Conservation (phyloP, 1,140 invertebrate species). For the Drosophila equinoxialis region DNA sequence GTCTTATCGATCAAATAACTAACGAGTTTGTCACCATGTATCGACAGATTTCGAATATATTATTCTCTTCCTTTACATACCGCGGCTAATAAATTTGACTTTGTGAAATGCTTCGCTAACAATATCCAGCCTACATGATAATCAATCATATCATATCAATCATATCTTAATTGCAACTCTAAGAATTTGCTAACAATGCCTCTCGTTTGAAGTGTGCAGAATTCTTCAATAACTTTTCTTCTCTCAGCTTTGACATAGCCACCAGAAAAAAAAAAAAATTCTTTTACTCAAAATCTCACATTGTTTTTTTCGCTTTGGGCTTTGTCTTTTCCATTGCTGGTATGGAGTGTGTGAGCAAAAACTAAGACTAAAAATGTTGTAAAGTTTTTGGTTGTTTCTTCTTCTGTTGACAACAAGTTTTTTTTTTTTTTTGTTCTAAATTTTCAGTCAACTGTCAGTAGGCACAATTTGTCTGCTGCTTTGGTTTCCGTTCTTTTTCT, state of each 20-base stretch:
- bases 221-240: conserved; percentile 16
- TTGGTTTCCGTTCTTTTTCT: background rate
- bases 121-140: background rate
- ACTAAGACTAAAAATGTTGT: conserved; percentile 15
- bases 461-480: conserved; percentile 33
- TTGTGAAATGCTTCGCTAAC: background rate
- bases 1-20: no score
- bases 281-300: conserved; percentile 31
- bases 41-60: no score
- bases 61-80: no score
- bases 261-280: background rate
- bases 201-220: conserved; percentile 2
- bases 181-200: background rate
- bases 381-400: conserved; percentile 30
- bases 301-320: conserved; percentile 32
- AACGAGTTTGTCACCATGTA: no score
- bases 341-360: conserved; percentile 14
- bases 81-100: background rate
- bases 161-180: no score
- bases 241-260: conserved; percentile 20
- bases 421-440: conserved; percentile 60
- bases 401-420: conserved; percentile 53
- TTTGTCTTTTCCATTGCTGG: conserved; percentile 39
- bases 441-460: conserved; percentile 70
- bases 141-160: no score